Evolutionary conservation across 2,113 vertebrate genomes (phyloP), one percentile per base, ranked within the genome.

Genomic region (Probosciger aterrimus): DNA sequence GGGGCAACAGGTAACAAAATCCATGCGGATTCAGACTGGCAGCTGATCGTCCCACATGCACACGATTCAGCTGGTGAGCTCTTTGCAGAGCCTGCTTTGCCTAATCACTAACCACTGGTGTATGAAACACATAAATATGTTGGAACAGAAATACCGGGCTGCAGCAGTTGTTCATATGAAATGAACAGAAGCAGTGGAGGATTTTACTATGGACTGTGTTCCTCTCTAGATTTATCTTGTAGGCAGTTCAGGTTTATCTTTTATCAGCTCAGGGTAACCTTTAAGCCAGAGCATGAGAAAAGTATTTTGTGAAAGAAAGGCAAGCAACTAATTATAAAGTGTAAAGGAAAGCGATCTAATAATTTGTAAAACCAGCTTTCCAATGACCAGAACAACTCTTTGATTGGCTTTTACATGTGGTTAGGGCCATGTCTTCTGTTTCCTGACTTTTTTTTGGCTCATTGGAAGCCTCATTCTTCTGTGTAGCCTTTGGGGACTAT

Each of bases 1-100:
- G 95, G 80, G 95, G 93, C 93, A 97, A 76, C 96, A 97, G 96
- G 95, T 97, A 97, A 97, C 97, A 79, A 65, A 95, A 97, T 97
- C 96, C 95, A 65, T 89, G 92, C 1, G 83, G 92, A n/a, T 89
- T 94, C 90, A 82, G 86, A 5, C 92, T 59, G 95, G 92, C 96
- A 97, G 95, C 96, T 97, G 93, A 97, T 94, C 93, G 31, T 96
- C 96, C 96, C 96, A 84, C 96, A 92, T 90, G 91, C 20, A 17
- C 80, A 76, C 15, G 0, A 41, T 50, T 97, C 93, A 96, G 88
- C 95, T 95, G 93, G 93, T 86, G 96, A 93, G 92, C 86, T 22
- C 76, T 93, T 81, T 71, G 77, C 92, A 49, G 86, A 62, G 69
- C 5, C 95, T 53, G 90, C 92, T 91, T 27, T 79, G 80, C 92